Base-by-base conservation (phyloP, 2,797 vertebrate species). In the Ptychobarbus kaznakovi region DNA sequence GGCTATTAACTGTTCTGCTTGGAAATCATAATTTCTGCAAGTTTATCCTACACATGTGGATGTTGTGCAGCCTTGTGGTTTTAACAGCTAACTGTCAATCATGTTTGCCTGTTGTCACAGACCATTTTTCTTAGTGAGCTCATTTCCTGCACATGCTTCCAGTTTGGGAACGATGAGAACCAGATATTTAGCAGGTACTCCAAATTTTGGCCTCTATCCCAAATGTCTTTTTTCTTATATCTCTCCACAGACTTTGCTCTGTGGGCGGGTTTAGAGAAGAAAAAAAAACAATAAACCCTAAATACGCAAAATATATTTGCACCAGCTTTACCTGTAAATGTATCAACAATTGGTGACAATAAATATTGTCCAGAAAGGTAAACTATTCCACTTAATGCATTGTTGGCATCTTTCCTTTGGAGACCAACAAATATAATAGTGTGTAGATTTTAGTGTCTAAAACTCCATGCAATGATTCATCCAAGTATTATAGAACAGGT, bases 81-180 rank as follows among this genome's bases (percentile, higher is more conserved):
- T 42, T 32, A 58, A 80, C 38, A 78, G 73, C 28, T 46, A 38
- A 11, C 35, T 44, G 20, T 76, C 49, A 46, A 35, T 86, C 38
- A 66, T 2, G 66, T 82, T 28, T 70, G 25, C 46, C 46, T 72
- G n/a, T 49, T 53, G 15, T 56, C 49, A 53, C 35, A 56, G 77
- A 68, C 40, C 40, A 53, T 82, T 82, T 74, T 83, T 87, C 44
- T 80, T n/a, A 38, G 35, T 89, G 86, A 88, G 77, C 73, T 86
- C 66, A 88, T 86, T 89, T 88, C 82, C 85, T 87, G 83, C 84
- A 74, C 76, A 63, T 68, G 22, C 35, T 65, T 70, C 83, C 56
- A 73, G 40, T 46, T 66, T 69, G 32, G 65, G 10, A 69, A 80
- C 68, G 13, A 76, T 89, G 66, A 63, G 70, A 86, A 72, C 77